Percentiles rank a stretch among this genome's conserved stretches.
These are phyloP conservation scores for Leptoteleia sp. DNA, from an alignment of 1,140 invertebrate genomes.

Conservation along the genomic window DNA sequence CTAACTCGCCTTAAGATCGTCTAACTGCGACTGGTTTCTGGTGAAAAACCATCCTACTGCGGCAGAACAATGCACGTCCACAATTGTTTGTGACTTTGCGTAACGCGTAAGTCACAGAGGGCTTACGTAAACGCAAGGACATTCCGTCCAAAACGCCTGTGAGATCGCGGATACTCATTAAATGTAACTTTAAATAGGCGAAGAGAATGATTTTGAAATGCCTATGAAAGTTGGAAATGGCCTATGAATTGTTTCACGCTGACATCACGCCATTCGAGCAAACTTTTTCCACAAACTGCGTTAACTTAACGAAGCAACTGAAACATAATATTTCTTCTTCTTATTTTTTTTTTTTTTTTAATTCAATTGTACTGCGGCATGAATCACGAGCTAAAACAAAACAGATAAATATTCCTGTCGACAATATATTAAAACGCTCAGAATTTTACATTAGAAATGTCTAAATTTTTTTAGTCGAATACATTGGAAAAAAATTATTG, in stretches of 20 bases:
- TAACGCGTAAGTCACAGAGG: slow-evolving; percentile 22
- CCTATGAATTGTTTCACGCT: background rate
- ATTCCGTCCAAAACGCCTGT: slow-evolving; percentile 10
- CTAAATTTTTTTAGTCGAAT: too few relatives aligned
- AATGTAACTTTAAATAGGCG: background rate
- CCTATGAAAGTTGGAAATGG: background rate
- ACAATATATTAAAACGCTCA: too few relatives aligned
- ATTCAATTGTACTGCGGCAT: too few relatives aligned
- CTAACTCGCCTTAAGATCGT: slow-evolving; percentile 1
- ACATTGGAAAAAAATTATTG: too few relatives aligned
- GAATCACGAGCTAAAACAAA: too few relatives aligned
- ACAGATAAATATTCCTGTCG: too few relatives aligned
- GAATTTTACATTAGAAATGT: too few relatives aligned
- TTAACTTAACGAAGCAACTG: too few relatives aligned
- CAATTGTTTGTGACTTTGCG: slow-evolving; percentile 31
- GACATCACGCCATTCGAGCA: too few relatives aligned
- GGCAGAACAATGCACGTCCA: slow-evolving; percentile 15
- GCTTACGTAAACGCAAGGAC: slow-evolving; percentile 45
- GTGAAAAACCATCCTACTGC: slow-evolving; percentile 7
- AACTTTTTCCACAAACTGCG: too few relatives aligned
- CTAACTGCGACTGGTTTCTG: slow-evolving; percentile 1
- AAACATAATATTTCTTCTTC: too few relatives aligned
- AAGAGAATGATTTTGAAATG: slow-evolving; percentile 15
- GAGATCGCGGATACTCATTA: slow-evolving; percentile 7
- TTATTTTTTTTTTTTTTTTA: too few relatives aligned